Conservation (phyloP, 2,113 vertebrate species). For the Xiphophorus couchianus region DNA sequence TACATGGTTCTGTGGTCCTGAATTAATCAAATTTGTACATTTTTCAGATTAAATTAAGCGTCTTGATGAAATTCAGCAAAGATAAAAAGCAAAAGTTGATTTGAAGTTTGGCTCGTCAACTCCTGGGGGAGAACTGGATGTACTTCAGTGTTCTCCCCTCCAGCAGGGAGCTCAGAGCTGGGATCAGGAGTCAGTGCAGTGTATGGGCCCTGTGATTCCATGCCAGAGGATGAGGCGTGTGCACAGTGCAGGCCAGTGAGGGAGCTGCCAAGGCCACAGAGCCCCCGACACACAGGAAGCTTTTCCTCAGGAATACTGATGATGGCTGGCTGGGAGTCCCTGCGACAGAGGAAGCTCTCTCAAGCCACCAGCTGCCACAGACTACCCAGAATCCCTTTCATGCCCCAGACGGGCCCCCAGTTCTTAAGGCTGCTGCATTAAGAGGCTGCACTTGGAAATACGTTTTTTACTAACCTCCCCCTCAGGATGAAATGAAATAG, state of each 20-base stretch:
- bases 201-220: constrained; percentile 68
- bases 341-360: constrained; percentile 79
- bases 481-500: constrained; percentile 64
- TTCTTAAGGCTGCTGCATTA: constrained; percentile 70
- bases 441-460: constrained; percentile 67
- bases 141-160: constrained; percentile 26
- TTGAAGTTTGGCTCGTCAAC: constrained; percentile 23
- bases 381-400: constrained; percentile 79
- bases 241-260: constrained; percentile 50
- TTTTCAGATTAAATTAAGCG: constrained; percentile 1
- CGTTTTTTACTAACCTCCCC: constrained; percentile 41
- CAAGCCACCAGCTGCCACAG: constrained; percentile 81
- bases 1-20: constrained; percentile 9
- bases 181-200: constrained; percentile 44
- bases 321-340: constrained; percentile 64
- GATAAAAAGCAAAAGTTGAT: constrained; percentile 26
- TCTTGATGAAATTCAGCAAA: constrained; percentile 35
- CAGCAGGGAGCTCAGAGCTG: constrained; percentile 43
- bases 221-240: constrained; percentile 76
- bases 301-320: constrained; percentile 81
- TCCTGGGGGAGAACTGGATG: constrained; percentile 25
- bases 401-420: constrained; percentile 55
- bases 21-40: neutral
- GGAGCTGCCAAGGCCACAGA: constrained; percentile 44
- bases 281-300: constrained; percentile 78